phyloP scores from a whole-genome alignment of 1,140 invertebrate genomes.

The Sycobia sp. region DNA sequence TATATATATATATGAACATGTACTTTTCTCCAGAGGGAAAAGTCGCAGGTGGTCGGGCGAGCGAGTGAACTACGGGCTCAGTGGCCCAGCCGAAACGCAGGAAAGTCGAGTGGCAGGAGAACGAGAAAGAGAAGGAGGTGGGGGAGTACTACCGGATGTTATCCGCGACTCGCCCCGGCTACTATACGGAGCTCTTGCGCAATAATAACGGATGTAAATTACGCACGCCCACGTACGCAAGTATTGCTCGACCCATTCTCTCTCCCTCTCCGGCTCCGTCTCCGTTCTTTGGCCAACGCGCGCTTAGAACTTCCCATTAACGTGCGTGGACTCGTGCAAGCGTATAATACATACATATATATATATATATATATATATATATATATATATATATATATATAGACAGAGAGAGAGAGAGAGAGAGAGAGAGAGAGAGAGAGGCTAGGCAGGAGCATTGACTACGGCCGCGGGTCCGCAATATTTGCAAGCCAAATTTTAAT shows the following conservation, averaged over 20 bases:
- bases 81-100: slow-evolving; percentile 13
- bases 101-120: slow-evolving; percentile 11
- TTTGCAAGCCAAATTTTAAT: slow-evolving; percentile 66
- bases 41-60: too few relatives aligned
- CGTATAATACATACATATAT: too few relatives aligned
- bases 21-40: slow-evolving; percentile 29
- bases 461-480: slow-evolving; percentile 57
- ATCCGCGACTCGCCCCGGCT: neutral
- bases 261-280: slow-evolving; percentile 1
- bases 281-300: slow-evolving; percentile 4
- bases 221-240: slow-evolving; percentile 52
- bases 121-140: slow-evolving; percentile 5
- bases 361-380: too few relatives aligned
- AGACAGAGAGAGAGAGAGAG: too few relatives aligned
- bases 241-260: slow-evolving; percentile 31
- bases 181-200: slow-evolving; percentile 44
- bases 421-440: slow-evolving; percentile 3
- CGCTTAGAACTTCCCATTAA: slow-evolving; percentile 2
- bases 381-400: too few relatives aligned
- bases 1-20: neutral
- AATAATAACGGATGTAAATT: slow-evolving; percentile 64
- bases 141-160: too few relatives aligned
- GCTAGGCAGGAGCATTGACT: slow-evolving; percentile 13
- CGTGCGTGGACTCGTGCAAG: neutral
- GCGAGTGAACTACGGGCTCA: too few relatives aligned